phyloP scores from a whole-genome alignment of 2,797 vertebrate species.

The Hyperoplus lanceolatus region DNA sequence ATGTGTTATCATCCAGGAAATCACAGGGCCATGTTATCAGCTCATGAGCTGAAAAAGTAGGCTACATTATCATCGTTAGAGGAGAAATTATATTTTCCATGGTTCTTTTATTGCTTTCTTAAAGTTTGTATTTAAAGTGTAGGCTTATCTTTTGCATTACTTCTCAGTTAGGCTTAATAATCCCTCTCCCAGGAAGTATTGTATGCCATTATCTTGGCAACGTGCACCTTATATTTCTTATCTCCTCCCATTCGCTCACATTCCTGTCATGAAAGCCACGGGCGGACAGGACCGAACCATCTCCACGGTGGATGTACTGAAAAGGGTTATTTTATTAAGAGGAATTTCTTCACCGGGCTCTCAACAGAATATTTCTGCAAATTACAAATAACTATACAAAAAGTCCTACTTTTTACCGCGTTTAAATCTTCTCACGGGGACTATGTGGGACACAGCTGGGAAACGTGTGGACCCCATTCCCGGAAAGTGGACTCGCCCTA shows the following conservation, averaged over 20 bases:
- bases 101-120: neutral
- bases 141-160: slow-evolving; percentile 8
- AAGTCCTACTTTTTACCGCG: rapidly evolving
- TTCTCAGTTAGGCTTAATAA: slow-evolving; percentile 3
- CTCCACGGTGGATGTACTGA: neutral
- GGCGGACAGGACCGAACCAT: slow-evolving; percentile 76
- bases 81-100: neutral
- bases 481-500: slow-evolving; percentile 67
- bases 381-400: rapidly evolving
- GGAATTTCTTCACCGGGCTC: rapidly evolving
- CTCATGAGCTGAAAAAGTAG: neutral
- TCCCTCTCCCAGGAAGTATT: slow-evolving; percentile 15
- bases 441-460: neutral
- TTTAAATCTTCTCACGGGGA: rapidly evolving
- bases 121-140: neutral
- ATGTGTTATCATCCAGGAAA: slow-evolving; percentile 8
- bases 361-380: rapidly evolving
- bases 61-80: neutral
- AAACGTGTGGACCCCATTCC: slow-evolving; percentile 19
- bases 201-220: slow-evolving; percentile 46
- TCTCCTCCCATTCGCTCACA: slow-evolving; percentile 75
- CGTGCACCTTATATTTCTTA: slow-evolving; percentile 66
- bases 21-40: neutral
- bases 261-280: slow-evolving; percentile 79
- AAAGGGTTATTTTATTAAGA: neutral